Conservation (phyloP, 2,888 invertebrate species). For the Acanthoscelides obtectus region DNA sequence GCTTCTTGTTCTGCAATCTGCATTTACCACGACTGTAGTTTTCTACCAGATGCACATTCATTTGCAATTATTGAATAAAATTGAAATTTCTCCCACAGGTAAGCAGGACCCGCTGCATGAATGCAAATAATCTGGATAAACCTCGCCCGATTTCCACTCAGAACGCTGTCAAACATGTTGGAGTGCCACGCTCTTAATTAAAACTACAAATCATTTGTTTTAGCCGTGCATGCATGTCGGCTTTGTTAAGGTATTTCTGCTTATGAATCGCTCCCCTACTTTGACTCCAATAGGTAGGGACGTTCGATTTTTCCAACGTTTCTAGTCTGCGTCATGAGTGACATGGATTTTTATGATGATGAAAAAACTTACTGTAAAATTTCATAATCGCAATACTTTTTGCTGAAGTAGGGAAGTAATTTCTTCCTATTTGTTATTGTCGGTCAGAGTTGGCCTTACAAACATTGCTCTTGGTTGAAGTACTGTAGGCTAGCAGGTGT, state of each 20-base stretch:
- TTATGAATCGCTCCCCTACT: no score
- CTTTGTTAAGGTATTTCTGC: background rate
- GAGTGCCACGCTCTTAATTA: background rate
- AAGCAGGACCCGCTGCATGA: background rate
- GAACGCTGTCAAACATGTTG: background rate
- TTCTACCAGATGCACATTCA: background rate
- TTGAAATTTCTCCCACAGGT: background rate
- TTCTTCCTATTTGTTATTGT: no score
- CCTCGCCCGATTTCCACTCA: background rate
- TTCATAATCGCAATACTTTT: no score
- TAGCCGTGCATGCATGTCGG: background rate
- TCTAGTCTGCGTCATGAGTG: no score
- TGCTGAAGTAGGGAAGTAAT: no score
- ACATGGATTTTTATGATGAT: no score
- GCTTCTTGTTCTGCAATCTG: background rate
- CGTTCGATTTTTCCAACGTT: no score
- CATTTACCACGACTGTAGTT: background rate
- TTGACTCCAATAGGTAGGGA: no score
- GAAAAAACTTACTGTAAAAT: no score
- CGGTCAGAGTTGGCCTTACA: no score
- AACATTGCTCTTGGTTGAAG: no score
- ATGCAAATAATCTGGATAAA: background rate
- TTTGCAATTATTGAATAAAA: background rate
- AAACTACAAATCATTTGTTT: background rate
- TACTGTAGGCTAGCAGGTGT: no score